phyloP scores from a whole-genome alignment of 2,797 vertebrate genomes.

The Spinibarbus caldwelli region DNA sequence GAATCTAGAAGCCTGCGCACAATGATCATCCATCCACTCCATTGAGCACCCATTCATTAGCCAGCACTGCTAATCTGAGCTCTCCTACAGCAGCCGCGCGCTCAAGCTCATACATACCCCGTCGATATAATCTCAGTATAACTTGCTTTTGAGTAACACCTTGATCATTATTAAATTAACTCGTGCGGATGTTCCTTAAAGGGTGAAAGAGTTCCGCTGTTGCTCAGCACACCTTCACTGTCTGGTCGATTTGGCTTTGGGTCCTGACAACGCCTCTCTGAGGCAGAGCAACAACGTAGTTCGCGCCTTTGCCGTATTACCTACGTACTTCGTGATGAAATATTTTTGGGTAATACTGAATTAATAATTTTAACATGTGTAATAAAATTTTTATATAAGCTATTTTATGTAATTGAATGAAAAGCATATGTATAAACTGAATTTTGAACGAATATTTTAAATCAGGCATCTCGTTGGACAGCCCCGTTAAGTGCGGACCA shows the following conservation, averaged over 20 bases:
- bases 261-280: slow-evolving; percentile 56
- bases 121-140: slow-evolving; percentile 69
- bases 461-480: background rate
- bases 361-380: background rate
- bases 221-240: slow-evolving; percentile 61
- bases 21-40: slow-evolving; percentile 17
- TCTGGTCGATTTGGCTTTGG: slow-evolving; percentile 58
- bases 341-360: background rate
- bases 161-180: slow-evolving; percentile 73
- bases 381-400: no score
- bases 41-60: slow-evolving; percentile 57
- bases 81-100: background rate
- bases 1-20: slow-evolving; percentile 13
- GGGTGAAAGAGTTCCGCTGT: slow-evolving; percentile 63
- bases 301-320: slow-evolving; percentile 44
- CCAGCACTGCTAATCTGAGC: slow-evolving; percentile 61
- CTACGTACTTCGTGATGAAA: background rate
- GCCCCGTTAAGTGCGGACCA: background rate
- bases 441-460: background rate
- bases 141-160: slow-evolving; percentile 60
- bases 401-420: background rate
- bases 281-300: slow-evolving; percentile 28
- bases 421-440: background rate
- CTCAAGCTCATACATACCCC: slow-evolving; percentile 68
- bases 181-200: slow-evolving; percentile 63